Evolutionary conservation across 2,797 vertebrate species (phyloP), one percentile per base, ranked within the genome.

Genomic region (Thunnus albacares): DNA sequence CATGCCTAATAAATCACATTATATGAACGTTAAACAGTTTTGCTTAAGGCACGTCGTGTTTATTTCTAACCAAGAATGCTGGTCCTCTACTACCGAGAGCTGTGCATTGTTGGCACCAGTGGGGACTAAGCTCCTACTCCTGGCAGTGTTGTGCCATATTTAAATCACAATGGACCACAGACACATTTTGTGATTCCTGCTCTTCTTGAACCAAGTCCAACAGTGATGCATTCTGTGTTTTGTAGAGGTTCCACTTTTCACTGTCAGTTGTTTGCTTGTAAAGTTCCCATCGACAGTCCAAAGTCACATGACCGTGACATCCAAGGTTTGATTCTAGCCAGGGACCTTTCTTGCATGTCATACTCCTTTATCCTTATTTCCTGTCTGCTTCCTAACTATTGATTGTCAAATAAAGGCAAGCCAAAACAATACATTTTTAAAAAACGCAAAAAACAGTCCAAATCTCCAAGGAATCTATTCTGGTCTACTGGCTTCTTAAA

Each of bases 171-270:
- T 47, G 5, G 8, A 63, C 12, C 15, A 47, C 57, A 56, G 14
- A 68, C 28, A 66, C 22, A 61, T 22, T 56, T 41, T 11, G 22
- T 24, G 26, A 65, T 59, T 38, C n/a, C n/a, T 76, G 1, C 11
- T 56, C 30, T 63, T 74, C 20, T 60, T 74, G 15, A 75, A 45
- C 35, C 14, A 22, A 53, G 10, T 55, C 43, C 22, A 69, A 24
- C 17, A 6, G 14, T 17, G 24, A n/a, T 55, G 12, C 30, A 43
- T 43, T 79, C 33, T 47, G 28, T 55, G 49, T 64, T 51, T 61
- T 66, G 22, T 33, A 38, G 15, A 20, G 11, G n/a, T 24, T 1
- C 6, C 0, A 35, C 58, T 62, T 26, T 28, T 41, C 15, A 43
- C 49, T 13, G 67, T 49, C 30, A 45, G 47, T 13, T 73, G 6